Percentiles rank a stretch among this genome's conserved stretches.
phyloP scores from a whole-genome alignment of 2,797 vertebrate species.

The Darevskia mixta region DNA sequence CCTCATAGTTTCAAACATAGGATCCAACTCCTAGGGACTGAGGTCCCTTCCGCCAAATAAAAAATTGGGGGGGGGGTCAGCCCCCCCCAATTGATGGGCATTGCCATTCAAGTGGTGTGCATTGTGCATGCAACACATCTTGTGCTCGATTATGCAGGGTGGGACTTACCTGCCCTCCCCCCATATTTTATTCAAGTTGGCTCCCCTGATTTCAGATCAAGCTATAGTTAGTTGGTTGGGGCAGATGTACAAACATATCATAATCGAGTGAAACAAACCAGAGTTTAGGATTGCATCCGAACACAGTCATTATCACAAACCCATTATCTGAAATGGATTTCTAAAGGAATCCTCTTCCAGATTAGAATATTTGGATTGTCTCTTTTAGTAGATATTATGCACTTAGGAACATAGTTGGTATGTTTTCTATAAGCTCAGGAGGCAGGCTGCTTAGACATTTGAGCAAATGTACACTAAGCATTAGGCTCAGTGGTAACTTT shows the following conservation, averaged over 20 bases:
- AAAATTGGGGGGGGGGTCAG: no score
- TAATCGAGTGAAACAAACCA: not conserved
- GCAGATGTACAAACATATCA: not conserved
- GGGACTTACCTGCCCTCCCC: no score
- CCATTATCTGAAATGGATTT: no score
- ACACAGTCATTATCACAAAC: not conserved
- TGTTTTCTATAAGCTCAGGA: not conserved
- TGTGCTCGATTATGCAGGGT: no score
- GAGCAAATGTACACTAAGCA: not conserved
- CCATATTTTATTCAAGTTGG: no score
- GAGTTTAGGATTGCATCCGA: not conserved
- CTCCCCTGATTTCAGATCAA: no score
- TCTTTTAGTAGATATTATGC: not conserved
- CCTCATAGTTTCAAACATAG: no score
- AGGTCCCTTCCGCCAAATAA: no score
- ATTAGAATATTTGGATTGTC: not conserved
- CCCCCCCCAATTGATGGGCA: no score
- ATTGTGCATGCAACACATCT: no score
- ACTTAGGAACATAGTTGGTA: not conserved
- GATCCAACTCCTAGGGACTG: no score
- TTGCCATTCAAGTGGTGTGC: no score
- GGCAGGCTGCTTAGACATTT: not conserved
- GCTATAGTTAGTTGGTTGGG: not conserved
- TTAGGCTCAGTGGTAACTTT: not conserved
- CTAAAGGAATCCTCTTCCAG: not conserved